Base-by-base conservation (phyloP, 2,797 vertebrate species). In the Yasuhikotakia modesta region DNA sequence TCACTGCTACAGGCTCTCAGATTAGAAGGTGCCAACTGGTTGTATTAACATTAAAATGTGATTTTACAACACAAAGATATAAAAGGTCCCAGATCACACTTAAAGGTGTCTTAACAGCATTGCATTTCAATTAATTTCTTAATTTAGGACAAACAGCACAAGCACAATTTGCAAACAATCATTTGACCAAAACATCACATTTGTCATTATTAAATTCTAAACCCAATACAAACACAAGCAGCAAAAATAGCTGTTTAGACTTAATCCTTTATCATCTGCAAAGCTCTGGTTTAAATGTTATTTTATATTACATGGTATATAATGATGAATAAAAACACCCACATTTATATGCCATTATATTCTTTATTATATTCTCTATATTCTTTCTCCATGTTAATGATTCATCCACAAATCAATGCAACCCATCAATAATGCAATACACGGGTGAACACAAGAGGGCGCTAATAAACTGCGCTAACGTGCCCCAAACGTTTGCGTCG, bases 391-490 rank as follows among this genome's bases (percentile, higher is more conserved):
- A 6, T 12, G 10, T 55, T 13, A 11, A 22, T 24, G 12, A 13
- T 4, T 22, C 21, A 43, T 19, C 43, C 32, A 46, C 22, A 48
- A 48, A 12, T 27, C 39, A n/a, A 2, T 11, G 17, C 1, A 27
- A n/a, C 30, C 5, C 14, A 8, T 22, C 16, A 69, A n/a, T 22
- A 71, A 75, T 76, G 2, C 13, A 30, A 65, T 69, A 58, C 65
- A 46, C 14, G 74, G 79, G 78, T 87, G 88, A 88, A 90, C 93
- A 91, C 91, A 89, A 91, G 93, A 90, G 93, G 92, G 92, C 91
- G 91, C 91, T 17, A 50, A 21, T 65, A 53, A 53, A 13, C 27
- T 67, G 45, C 10, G 39, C 10, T 27, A 48, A 39, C 21, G 17
- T 0, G 2, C 22, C 24, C 6, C 11, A 19, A 27, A 35, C 5